Percentiles rank a stretch among this genome's conserved stretches.
Conservation (phyloP, 2,797 vertebrate genomes). For the Epinephelus coioides region DNA sequence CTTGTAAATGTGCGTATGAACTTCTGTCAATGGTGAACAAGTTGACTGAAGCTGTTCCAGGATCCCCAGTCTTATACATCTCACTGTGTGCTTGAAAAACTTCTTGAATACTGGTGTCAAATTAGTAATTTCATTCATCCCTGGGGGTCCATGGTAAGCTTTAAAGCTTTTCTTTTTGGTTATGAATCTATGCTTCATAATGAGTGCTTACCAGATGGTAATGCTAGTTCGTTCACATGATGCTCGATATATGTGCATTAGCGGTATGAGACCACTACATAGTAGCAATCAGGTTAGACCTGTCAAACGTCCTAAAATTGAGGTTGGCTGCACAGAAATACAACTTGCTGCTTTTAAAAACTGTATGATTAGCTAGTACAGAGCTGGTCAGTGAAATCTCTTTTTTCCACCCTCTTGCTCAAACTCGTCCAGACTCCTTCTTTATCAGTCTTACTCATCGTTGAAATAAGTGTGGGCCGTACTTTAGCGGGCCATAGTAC, state of each 20-base stretch:
- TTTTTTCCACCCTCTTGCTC: neutral
- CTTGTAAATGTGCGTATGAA: neutral
- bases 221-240: neutral
- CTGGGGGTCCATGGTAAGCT: neutral
- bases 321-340: slow-evolving; percentile 17
- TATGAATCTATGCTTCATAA: slow-evolving; percentile 3
- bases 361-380: neutral
- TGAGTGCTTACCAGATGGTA: neutral
- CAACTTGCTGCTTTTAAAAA: slow-evolving; percentile 17
- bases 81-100: slow-evolving; percentile 4
- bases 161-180: slow-evolving; percentile 36
- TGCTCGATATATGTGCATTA: neutral
- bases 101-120: slow-evolving; percentile 11
- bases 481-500: neutral
- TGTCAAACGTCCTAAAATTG: neutral
- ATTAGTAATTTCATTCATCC: neutral
- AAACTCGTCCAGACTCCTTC: neutral
- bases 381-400: neutral
- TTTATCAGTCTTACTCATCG: neutral
- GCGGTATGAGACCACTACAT: slow-evolving; percentile 39
- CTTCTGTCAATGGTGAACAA: neutral
- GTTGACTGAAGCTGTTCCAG: neutral
- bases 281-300: slow-evolving; percentile 36
- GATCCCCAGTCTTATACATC: slow-evolving; percentile 7
- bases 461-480: neutral